A percentile compares a stretch with the other conserved stretches of the same genome.
These are phyloP conservation scores for Hyperopisus bebe DNA, from an alignment of 2,113 vertebrate genomes.

Conservation along the genomic window DNA sequence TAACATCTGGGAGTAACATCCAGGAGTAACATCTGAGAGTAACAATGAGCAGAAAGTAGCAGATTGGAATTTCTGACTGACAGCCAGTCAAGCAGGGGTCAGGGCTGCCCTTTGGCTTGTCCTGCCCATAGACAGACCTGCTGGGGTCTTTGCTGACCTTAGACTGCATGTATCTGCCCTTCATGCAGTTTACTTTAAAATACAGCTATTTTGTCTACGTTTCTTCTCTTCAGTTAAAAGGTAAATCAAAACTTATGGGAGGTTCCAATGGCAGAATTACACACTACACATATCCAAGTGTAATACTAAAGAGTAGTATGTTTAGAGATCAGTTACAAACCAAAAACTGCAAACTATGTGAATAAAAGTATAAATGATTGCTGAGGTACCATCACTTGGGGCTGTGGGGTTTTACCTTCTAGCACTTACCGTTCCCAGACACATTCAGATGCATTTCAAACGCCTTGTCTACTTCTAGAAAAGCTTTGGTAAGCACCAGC, in stretches of 20 bases:
- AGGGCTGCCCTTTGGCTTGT: neutral
- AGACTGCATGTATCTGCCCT: neutral
- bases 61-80: conserved; percentile 77
- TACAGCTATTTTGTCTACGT: neutral
- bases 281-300: neutral
- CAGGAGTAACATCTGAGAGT: conserved; percentile 31
- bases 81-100: conserved; percentile 50
- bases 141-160: neutral
- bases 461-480: conserved; percentile 87
- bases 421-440: conserved; percentile 78
- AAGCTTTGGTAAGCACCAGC: conserved; percentile 77
- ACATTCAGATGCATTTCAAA: conserved; percentile 68
- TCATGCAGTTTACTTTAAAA: neutral
- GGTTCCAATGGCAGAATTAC: neutral
- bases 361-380: neutral
- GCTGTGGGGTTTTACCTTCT: neutral
- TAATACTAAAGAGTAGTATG: neutral
- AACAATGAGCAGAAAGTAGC: neutral
- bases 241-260: neutral
- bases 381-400: neutral
- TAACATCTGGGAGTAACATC: conserved; percentile 56
- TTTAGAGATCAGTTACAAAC: neutral
- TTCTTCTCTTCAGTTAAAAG: neutral
- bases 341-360: neutral
- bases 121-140: neutral